Evolutionary conservation across 2,113 vertebrate genomes (phyloP), one percentile per base, ranked within the genome.

Genomic region (Myrmecophaga tridactyla): DNA sequence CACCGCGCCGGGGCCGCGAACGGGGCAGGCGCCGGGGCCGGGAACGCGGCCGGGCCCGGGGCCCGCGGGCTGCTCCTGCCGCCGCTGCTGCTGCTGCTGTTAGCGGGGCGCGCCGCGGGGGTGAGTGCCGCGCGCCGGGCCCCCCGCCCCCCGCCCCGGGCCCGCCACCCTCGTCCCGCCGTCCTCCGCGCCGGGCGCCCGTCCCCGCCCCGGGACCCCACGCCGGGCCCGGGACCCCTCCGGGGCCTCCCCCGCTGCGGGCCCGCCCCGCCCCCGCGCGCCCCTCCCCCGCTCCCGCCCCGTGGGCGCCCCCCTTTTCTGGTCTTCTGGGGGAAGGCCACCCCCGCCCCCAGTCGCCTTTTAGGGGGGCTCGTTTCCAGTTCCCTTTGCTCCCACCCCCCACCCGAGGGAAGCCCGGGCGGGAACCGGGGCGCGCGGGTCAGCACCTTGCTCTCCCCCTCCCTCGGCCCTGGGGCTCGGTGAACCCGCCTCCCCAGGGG

Each of bases 71-170:
- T 97, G 97, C 92, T 96, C 12, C 93, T 94, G 97, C 97, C 96
- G 20, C 97, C 95, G 58, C 90, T 97, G 94, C 93, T 97, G 97
- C 96, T 97, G 89, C 94, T 97, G 96, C 96, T 97, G 77, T 93
- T 97, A 89, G 97, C 96, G 39, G 97, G 96, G 86, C 97, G 94
- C 94, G 97, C 96, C 93, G 96, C 97, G 73, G 96, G 97, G 97
- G 97, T 97, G 93, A 97, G 97, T 97, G 97, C 86, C 77, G 48
- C 51, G 80, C 13, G 48, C 41, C 27, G 29, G 53, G 51, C 36
- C 85, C 92, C 56, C 21, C 67, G 18, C 23, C 34, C 31, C 29
- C 29, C 7, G 7, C 48, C 46, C 27, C 17, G n/a, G 15, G 67
- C 21, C 34, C 14, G 29, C 72, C 31, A 15, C 75, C 75, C 31